Conservation (phyloP, 2,797 vertebrate genomes). For the Rallus crepitans region DNA sequence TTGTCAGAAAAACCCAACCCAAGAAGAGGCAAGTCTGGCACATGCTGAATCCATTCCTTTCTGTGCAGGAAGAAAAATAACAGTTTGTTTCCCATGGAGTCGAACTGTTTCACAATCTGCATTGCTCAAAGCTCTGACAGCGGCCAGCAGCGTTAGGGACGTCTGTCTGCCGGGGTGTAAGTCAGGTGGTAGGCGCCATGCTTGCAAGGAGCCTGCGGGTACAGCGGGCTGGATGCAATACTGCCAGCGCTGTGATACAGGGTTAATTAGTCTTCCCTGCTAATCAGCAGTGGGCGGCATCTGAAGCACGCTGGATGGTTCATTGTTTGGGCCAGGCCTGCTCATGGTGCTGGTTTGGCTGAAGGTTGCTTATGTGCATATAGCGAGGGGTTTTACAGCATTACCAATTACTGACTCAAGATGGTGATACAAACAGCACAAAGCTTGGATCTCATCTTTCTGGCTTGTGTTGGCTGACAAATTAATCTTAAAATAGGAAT, state of each 20-base stretch:
- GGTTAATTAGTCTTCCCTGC: neutral
- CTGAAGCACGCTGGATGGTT: neutral
- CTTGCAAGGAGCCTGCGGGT: neutral
- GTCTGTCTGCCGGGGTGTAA: accelerated
- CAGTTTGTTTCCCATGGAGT: slow-evolving; percentile 7
- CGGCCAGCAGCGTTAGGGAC: neutral
- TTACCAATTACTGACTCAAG: slow-evolving; percentile 77
- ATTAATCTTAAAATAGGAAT: slow-evolving; percentile 76
- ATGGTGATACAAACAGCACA: slow-evolving; percentile 73
- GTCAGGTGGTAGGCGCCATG: neutral
- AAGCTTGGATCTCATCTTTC: slow-evolving; percentile 71
- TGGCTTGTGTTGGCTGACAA: slow-evolving; percentile 29
- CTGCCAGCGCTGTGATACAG: neutral
- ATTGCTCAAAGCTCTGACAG: neutral
- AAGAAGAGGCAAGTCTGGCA: neutral
- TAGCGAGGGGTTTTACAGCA: slow-evolving; percentile 64
- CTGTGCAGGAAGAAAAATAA: slow-evolving; percentile 49
- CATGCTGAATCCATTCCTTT: slow-evolving; percentile 43
- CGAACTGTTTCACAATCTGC: slow-evolving; percentile 29
- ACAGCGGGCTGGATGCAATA: neutral
- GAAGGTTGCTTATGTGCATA: slow-evolving; percentile 30
- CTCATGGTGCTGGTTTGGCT: slow-evolving; percentile 9
- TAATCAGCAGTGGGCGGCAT: neutral
- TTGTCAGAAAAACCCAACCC: neutral
- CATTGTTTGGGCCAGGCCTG: neutral